A percentile compares a stretch with the other conserved stretches of the same genome.
These are phyloP conservation scores for Rhabdophis nuchalis DNA, from an alignment of 2,797 vertebrate genomes.

Conservation along the genomic window DNA sequence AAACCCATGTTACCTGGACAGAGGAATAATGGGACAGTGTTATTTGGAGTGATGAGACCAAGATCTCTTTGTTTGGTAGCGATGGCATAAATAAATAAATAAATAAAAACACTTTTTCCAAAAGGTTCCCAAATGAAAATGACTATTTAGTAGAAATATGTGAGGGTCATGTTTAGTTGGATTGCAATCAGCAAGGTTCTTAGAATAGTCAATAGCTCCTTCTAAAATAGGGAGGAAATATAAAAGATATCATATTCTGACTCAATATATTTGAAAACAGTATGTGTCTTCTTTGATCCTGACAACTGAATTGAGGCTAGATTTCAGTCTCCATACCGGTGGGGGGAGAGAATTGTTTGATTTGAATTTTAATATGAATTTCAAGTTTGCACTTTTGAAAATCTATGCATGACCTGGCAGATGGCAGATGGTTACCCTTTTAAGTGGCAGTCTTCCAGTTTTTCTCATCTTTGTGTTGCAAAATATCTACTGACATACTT, in stretches of 20 bases:
- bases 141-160: neutral
- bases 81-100: too few relatives aligned
- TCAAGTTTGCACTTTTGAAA: neutral
- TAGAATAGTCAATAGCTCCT: neutral
- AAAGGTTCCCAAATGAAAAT: too few relatives aligned
- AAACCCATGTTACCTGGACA: too few relatives aligned
- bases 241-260: neutral
- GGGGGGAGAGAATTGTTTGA: neutral
- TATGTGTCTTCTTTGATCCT: neutral
- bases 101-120: too few relatives aligned
- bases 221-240: neutral
- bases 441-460: neutral
- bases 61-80: too few relatives aligned
- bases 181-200: neutral
- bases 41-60: too few relatives aligned
- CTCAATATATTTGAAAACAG: neutral
- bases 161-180: neutral
- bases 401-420: neutral
- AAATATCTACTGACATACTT: neutral
- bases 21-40: too few relatives aligned
- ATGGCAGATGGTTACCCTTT: neutral
- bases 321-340: neutral
- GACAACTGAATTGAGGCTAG: neutral
- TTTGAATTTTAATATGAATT: neutral
- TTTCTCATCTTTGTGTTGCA: neutral